Conservation (phyloP, 2,113 vertebrate genomes). For the Sialia sialis region DNA sequence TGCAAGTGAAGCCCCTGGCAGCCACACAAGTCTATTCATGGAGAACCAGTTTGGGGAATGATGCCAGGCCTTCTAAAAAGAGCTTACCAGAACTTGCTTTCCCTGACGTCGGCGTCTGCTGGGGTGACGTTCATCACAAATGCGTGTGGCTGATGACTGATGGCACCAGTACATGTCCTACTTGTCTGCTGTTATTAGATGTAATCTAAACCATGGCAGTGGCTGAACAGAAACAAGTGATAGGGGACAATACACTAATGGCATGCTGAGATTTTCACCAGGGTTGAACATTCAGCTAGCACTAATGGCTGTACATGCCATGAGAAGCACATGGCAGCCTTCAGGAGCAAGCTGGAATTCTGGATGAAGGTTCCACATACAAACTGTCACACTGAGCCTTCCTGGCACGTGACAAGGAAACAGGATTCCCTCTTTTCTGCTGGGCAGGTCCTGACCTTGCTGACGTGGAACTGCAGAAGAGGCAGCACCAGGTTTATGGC, state of each 20-base stretch:
- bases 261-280: neutral
- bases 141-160: neutral
- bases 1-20: neutral
- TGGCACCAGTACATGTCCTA: neutral
- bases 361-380: neutral
- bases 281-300: neutral
- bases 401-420: neutral
- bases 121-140: neutral
- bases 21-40: neutral
- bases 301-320: no score
- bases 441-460: neutral
- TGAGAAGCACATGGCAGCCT: fast-evolving
- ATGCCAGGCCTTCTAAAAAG: neutral
- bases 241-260: neutral
- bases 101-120: neutral
- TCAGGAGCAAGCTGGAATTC: neutral
- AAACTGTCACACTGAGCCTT: neutral
- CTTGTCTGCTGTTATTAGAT: neutral
- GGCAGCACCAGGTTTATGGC: neutral
- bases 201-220: neutral
- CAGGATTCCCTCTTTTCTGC: neutral
- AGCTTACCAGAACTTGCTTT: neutral
- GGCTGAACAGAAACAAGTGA: neutral
- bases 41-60: neutral
- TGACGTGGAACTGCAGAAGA: neutral